Evolutionary conservation across 64 coral and sea anemone species (phyloP), one percentile per base, ranked within the genome.

Genomic region (Hydrozoanthus tunicans): DNA sequence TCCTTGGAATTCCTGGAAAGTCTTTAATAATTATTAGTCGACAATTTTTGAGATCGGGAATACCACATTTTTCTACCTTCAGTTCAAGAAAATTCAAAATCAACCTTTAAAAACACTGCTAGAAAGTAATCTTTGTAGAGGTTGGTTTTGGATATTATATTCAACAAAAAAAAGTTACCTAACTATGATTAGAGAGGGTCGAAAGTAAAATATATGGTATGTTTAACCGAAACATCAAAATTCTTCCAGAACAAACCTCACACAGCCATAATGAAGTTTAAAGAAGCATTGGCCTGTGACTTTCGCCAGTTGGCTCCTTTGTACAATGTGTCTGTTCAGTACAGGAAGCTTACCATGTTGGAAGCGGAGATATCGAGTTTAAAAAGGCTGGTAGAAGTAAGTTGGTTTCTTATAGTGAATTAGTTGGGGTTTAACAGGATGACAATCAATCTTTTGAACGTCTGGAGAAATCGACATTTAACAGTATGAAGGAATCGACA

Each of bases 211-310:
- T 20, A 20, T 20, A 20, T 20, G 20, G 20, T 70, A 13, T 23
- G 7, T 70, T 70, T 3, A 70, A 70, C 14, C 7, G 13, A 76
- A 79, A 11, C 12, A 58, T 77, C 5, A 20, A 53, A 7, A 64
- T n/a, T 64, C 61, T 65, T 74, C 6, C 67, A 74, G 84, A 88
- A 88, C 61, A 88, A 88, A 74, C 84, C 84, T 43, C 53, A 88
- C 24, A 88, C 84, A 88, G 84, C 84, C 84, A 73, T 88, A 43
- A 67, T 72, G 13, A 88, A 73, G 84, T 88, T 88, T 88, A 73
- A 74, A 88, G 84, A 88, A 73, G 55, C 84, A 13, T 14, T 88
- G 26, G 56, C 59, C 0, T 88, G 84, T 58, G 25, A 88, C 24
- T 17, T 88, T 6, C 20, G 56, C 24, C 84, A 88, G 13, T 12